These are phyloP conservation scores for Rhimphoctona megacephalus DNA, from an alignment of 2,888 invertebrate species.

Conservation along the genomic window DNA sequence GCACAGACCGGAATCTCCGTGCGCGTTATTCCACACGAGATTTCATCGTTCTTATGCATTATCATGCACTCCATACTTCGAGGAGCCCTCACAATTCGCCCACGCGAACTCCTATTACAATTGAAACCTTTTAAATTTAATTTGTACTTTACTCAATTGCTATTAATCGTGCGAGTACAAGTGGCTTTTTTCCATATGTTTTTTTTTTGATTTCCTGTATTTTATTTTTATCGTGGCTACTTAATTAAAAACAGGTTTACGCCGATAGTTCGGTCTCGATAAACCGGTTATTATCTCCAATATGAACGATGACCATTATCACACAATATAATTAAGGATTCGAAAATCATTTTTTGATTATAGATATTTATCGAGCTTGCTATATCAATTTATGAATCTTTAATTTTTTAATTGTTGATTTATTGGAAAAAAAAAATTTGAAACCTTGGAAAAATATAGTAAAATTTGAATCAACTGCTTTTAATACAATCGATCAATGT, in stretches of 20 bases:
- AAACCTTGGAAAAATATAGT: background rate
- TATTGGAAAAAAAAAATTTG: background rate
- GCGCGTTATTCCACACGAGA: conserved; percentile 11
- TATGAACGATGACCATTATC: conserved; percentile 22
- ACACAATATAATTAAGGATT: conserved; percentile 21
- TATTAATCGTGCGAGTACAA: background rate
- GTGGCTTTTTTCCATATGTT: background rate
- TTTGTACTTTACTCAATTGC: conserved; percentile 13
- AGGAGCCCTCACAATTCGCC: conserved; percentile 25
- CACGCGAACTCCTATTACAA: conserved; percentile 16
- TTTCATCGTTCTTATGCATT: conserved; percentile 41
- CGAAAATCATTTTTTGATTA: conserved; percentile 19
- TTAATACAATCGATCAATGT: background rate
- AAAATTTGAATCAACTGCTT: background rate
- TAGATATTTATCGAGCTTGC: conserved; percentile 11
- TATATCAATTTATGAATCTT: background rate
- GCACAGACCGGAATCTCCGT: conserved; percentile 41
- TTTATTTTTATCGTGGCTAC: conserved; percentile 10
- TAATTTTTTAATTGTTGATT: background rate
- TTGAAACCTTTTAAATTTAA: conserved; percentile 20
- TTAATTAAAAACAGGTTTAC: conserved; percentile 28
- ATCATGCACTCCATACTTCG: conserved; percentile 5
- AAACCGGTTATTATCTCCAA: conserved; percentile 30
- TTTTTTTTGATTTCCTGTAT: background rate
- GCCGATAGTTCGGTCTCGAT: background rate